Evolutionary conservation across 2,888 invertebrate species (phyloP).

Genomic region (Lypha dubia): DNA sequence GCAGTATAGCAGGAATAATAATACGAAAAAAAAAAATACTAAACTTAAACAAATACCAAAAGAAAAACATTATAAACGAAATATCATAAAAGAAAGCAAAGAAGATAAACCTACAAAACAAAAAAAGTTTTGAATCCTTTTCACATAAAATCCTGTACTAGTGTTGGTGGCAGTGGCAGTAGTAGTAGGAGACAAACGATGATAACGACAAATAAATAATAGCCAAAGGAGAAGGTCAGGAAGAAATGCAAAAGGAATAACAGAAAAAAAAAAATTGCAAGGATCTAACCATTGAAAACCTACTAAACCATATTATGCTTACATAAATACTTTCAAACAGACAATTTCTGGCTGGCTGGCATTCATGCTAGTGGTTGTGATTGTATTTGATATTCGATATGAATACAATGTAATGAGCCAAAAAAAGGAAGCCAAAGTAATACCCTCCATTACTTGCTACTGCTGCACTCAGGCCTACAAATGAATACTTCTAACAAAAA

Average conservation of each 20-base stretch:
- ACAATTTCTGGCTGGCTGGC: constrained; percentile 28
- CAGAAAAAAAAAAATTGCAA: constrained; percentile 29
- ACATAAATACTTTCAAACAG: constrained; percentile 22
- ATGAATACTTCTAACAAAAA: constrained; percentile 23
- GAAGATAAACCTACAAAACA: background rate
- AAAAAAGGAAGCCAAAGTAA: constrained; percentile 69
- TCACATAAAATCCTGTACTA: constrained; percentile 11
- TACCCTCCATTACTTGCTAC: constrained; percentile 58
- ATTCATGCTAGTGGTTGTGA: constrained; percentile 17
- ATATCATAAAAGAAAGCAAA: constrained; percentile 35
- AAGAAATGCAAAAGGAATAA: constrained; percentile 15
- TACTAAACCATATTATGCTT: constrained; percentile 72
- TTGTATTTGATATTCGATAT: constrained; percentile 33
- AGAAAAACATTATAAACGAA: constrained; percentile 42
- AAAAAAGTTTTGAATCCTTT: constrained; percentile 44
- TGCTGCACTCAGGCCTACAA: constrained; percentile 20
- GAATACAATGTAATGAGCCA: constrained; percentile 55
- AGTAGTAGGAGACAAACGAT: constrained; percentile 23
- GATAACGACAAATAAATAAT: background rate
- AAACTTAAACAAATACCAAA: constrained; percentile 44
- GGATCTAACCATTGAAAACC: constrained; percentile 71
- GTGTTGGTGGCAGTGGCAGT: too few relatives aligned
- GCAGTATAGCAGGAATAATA: background rate
- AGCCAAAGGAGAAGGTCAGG: constrained; percentile 30
- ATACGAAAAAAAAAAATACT: background rate